These are phyloP conservation scores for Spinibarbus caldwelli DNA, from an alignment of 2,797 vertebrate genomes.

Conservation along the genomic window DNA sequence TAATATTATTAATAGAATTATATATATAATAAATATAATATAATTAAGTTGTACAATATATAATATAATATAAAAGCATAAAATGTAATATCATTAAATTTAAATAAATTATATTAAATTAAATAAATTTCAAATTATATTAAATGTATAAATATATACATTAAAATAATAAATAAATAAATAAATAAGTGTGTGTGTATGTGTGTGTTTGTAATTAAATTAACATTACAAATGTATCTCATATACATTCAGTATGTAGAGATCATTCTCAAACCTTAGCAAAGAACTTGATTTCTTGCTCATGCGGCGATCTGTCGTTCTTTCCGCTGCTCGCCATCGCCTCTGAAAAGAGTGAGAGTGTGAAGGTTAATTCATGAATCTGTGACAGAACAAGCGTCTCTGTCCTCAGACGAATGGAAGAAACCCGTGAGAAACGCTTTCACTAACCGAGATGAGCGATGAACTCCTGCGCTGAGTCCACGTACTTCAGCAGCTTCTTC, in stretches of 20 bases:
- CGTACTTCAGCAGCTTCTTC: slow-evolving; percentile 96
- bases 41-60: too few species aligned
- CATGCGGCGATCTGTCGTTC: slow-evolving; percentile 93
- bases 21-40: too few species aligned
- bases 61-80: too few species aligned
- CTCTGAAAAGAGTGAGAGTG: slow-evolving; percentile 78
- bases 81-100: too few species aligned
- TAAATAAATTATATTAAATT: too few species aligned
- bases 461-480: slow-evolving; percentile 97
- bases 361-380: not conserved
- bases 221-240: not conserved
- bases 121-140: too few species aligned
- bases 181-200: not conserved
- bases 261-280: slow-evolving; percentile 84
- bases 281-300: slow-evolving; percentile 99
- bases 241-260: not conserved
- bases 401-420: too few species aligned
- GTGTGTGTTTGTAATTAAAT: not conserved
- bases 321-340: slow-evolving; percentile 93
- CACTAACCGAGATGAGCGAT: slow-evolving; percentile 91
- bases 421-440: not conserved
- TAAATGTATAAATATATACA: too few species aligned
- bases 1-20: too few species aligned
- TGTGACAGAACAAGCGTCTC: not conserved
- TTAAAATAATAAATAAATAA: too few species aligned